These are phyloP conservation scores for Nycticebus coucang DNA, from an alignment of 2,113 vertebrate species.

Conservation along the genomic window DNA sequence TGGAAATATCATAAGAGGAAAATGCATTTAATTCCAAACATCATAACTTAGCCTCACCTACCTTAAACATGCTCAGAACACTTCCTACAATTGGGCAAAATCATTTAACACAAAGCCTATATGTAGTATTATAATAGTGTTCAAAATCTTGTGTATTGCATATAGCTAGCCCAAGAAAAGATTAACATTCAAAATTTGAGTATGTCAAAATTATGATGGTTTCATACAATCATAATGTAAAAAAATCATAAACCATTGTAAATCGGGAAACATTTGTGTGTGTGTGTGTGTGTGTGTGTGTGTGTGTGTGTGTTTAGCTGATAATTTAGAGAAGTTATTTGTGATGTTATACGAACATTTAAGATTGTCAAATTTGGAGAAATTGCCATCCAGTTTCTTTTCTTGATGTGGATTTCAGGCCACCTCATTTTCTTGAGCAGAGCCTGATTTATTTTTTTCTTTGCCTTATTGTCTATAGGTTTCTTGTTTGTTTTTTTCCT, in stretches of 20 bases:
- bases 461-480: not conserved
- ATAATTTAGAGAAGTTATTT: conserved; percentile 51
- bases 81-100: not conserved
- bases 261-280: not conserved
- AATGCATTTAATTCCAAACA: not conserved
- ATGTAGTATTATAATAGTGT: not conserved
- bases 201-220: not conserved
- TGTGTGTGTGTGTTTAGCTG: not conserved
- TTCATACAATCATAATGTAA: not conserved
- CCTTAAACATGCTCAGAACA: not conserved
- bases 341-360: conserved; percentile 48
- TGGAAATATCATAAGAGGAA: not conserved
- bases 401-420: conserved; percentile 55
- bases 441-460: conserved; percentile 39
- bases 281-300: not conserved
- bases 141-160: not conserved
- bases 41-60: not conserved
- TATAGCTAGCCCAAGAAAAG: not conserved
- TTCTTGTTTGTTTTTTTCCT: not conserved
- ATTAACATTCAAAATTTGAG: not conserved
- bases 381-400: conserved; percentile 50
- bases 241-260: not conserved
- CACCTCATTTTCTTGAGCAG: conserved; percentile 39
- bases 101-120: not conserved
- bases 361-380: conserved; percentile 43